Base-by-base conservation (phyloP, 2,797 vertebrate species). In the Philypnodon macrostomus region DNA sequence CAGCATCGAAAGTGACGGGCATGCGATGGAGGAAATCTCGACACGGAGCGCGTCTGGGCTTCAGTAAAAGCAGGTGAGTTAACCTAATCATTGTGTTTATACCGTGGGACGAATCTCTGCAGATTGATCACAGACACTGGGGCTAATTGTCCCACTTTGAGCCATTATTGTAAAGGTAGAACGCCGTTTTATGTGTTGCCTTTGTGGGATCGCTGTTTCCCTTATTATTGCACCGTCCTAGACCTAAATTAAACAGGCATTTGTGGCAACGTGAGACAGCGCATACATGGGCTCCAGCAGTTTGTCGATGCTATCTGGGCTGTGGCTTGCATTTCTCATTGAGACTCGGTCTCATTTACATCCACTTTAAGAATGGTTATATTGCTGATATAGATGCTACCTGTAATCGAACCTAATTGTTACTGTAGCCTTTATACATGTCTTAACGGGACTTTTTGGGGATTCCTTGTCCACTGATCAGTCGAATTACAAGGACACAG, bases 61-160 rank as follows among this genome's bases (percentile, higher is more conserved):
- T 64, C 51, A 48, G 62, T 76, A 63, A 80, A 76, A 81, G 77
- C 84, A 85, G 85, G 87, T 88, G 83, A 85, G 87, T 86, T 67
- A 68, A 72, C 57, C 69, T 63, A 57, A 75, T 58, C 48, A 73
- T 78, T 47, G 11, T 30, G 49, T 12, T 42, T 21, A 2, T 48
- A 30, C 37, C 19, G 18, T 31, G 45, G 47, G 65, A 65, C 16
- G 36, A 39, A 70, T 73, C 41, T 63, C 55, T 67, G 52, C 53
- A 53, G 44, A 67, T 47, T 51, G 17, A 77, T 77, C 50, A 60
- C 48, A 54, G 18, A 18, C 24, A 57, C 24, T 32, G 7, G 14
- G 2, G 13, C 5, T 46, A 2, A 51, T 46, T 56, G 24, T 42
- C 26, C 19, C 1, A 42, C 44, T 31, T 14, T 21, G 32, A 53